Base-by-base conservation (phyloP, 2,113 vertebrate genomes). In the Sula dactylatra region DNA sequence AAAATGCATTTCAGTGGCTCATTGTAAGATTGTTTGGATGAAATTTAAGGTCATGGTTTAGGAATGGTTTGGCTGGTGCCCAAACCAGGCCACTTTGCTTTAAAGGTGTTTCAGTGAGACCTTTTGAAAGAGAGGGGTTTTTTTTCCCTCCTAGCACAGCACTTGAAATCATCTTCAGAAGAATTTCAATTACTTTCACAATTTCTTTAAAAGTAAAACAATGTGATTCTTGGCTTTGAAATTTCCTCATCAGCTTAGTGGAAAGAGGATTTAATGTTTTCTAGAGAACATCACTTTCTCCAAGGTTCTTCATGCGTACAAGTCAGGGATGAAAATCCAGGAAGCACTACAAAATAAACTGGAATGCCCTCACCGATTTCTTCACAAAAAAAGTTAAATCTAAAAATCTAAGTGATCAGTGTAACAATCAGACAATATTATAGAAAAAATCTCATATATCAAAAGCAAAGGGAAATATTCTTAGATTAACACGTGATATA, bases 351-450 rank as follows among this genome's bases (percentile, higher is more conserved):
- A 70, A 54, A 82, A 55, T 31, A 49, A 73, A 38, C 4, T 58
- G 16, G 3, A 64, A 76, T 3, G 4, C 1, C 2, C 4, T 3
- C 13, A 10, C 2, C 5, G 44, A 44, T 44, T 61, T 32, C 4
- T 59, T 49, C 11, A 40, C 4, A 3, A 52, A 62, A 62, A 36
- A 42, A 40, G 0, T 4, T 16, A 52, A 21, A 31, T 13, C 16
- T 55, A n/a, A 84, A 88, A 88, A 13, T 4, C 2, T 45, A 36
- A 67, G 3, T 15, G 2, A 38, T 4, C 2, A 2, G 24, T 47
- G 1, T 42, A 79, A 44, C 22, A n/a, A 24, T 56, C n/a, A 45
- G 14, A 34, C 4, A 45, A 4, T 6, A n/a, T 31, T 40, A 61
- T 5, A 54, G 24, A 17, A 76, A 80, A 86, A 78, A 40, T 4